Evolutionary conservation across 2,113 vertebrate species (phyloP), one percentile per base, ranked within the genome.

Genomic region (Nanger granti): DNA sequence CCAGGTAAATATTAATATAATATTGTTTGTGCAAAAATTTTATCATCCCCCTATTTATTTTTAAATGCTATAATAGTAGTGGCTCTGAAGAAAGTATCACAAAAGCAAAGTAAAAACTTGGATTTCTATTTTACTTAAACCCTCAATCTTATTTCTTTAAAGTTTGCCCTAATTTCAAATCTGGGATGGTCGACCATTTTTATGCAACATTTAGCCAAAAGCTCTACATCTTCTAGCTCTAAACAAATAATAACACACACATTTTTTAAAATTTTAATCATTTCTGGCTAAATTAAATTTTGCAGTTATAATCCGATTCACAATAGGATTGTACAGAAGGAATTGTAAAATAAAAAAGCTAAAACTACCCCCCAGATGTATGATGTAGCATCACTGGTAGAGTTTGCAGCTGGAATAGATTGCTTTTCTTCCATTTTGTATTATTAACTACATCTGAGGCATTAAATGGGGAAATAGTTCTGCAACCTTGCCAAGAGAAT

Each of bases 401-500:
- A 54, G 44, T 94, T 93, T 93, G 5, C 49, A 97, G 44, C 69
- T 97, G 94, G 82, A 80, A 96, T 59, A 49, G 3, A 93, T 82
- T 87, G 87, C 89, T 92, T 84, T 89, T 64, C 20, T 90, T 87
- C 73, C 14, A 85, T 87, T 97, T 88, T 87, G 20, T 85, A n/a
- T 95, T 91, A 92, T 91, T 96, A 88, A 89, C 91, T 96, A 24
- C 82, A 93, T 85, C 88, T 92, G 64, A 95, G 94, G 76, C 55
- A 92, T 87, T 89, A 95, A 89, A 96, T 79, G 62, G 34, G 31
- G 34, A 66, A 69, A 66, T 62, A 92, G 93, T 87, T 95, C 87
- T 79, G 22, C 44, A 90, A 12, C n/a, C 73, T 95, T 76, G 47
- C 85, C 64, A 84, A 93, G 64, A 96, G 31, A 94, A 79, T 60